Evolutionary conservation across 2,797 vertebrate genomes (phyloP), one percentile per base, ranked within the genome.

Genomic region (Tokudaia tokunoshimensis): DNA sequence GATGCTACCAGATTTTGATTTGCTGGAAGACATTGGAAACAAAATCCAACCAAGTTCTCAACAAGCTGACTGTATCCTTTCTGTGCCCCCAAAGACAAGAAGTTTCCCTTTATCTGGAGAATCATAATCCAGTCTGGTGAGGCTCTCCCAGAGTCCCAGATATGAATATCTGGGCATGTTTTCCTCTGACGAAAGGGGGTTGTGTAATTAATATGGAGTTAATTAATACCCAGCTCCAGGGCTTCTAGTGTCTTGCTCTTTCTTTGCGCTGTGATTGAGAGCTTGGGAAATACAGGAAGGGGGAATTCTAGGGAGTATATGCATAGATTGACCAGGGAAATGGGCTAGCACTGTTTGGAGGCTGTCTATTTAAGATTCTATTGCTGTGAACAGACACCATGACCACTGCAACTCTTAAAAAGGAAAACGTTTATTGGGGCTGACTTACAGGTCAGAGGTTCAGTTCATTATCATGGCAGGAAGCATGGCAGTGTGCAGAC

Each of bases 1-100:
- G 26, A 99, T 98, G 99, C 95, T 99, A 1, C 99, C 99, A 31
- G 99, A 99, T 97, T 99, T 99, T 98, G 98, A 99, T 81, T 98
- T 99, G 87, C 98, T 99, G 97, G 99, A 99, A 91, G 99, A 99
- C 92, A 99, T 99, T 89, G 98, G 99, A 96, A 98, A 98, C 96
- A 94, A 97, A 83, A 98, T 99, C 95, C 99, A 99, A 19, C 98
- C 99, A 80, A 99, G 99, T 80, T 98, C 97, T 97, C 96, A 99
- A 79, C 99, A 99, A 97, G 99, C 99, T 22, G 99, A 99, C 97
- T 99, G 99, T 99, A 99, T 99, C 99, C 99, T 99, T 98, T 29
- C 92, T 93, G 34, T 93, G 8, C 72, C 29, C 67, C 57, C 92
- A 76, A 82, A 95, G n/a, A 94, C 52, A 84, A 89, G 63, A 94